phyloP scores from a whole-genome alignment of 2,888 invertebrate genomes.

The Acanthopleura granulata region DNA sequence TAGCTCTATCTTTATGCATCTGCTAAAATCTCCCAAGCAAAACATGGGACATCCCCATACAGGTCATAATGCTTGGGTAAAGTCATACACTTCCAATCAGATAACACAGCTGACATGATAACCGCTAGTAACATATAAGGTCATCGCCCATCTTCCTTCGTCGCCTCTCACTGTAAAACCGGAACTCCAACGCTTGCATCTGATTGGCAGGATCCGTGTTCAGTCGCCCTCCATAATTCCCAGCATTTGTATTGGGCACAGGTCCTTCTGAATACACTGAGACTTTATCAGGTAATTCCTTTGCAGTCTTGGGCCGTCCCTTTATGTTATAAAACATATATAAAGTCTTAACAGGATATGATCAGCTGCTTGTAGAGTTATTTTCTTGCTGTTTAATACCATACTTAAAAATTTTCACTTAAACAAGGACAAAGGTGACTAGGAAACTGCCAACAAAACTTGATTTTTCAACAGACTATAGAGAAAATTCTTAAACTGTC shows the following conservation, averaged over 20 bases:
- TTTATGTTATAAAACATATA: constrained; percentile 31
- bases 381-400: no score
- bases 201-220: constrained; percentile 49
- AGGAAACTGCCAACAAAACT: no score
- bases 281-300: constrained; percentile 57
- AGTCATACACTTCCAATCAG: no score
- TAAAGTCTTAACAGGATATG: no score
- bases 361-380: no score
- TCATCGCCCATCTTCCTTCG: constrained; percentile 57
- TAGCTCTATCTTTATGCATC: no score
- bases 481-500: no score
- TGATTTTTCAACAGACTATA: no score
- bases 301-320: constrained; percentile 56
- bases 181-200: constrained; percentile 60
- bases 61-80: neutral
- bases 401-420: no score
- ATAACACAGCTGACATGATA: no score
- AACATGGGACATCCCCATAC: neutral
- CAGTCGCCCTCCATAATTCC: constrained; percentile 62
- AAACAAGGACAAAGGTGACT: no score
- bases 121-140: constrained; percentile 61
- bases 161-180: constrained; percentile 60
- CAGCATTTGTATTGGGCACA: constrained; percentile 66
- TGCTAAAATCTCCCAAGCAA: neutral
- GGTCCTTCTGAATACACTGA: constrained; percentile 52